Percentiles rank a stretch among this genome's conserved stretches.
Evolutionary conservation across 2,888 invertebrate genomes (phyloP).

Genomic region (Loripinus fragilis): DNA sequence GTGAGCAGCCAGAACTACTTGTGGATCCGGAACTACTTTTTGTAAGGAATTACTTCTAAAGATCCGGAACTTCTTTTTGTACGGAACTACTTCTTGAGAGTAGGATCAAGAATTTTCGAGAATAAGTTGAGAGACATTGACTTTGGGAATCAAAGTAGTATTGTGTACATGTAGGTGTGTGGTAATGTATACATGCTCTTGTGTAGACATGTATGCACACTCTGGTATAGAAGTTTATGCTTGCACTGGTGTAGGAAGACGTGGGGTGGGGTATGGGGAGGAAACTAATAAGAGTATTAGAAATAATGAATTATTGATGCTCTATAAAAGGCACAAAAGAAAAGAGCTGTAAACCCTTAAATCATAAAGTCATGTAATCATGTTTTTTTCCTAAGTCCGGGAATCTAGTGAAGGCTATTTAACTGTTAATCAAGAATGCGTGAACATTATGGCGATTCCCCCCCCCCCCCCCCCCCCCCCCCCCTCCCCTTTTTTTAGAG

Average conservation of each 20-base stretch:
- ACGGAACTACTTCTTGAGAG: not conserved
- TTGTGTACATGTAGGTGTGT: not conserved
- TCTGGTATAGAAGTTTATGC: not conserved
- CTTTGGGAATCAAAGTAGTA: constrained; percentile 14
- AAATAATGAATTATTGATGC: not conserved
- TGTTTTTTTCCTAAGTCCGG: too few species aligned
- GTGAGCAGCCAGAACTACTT: not conserved
- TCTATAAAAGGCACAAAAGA: not conserved
- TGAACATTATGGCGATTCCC: too few species aligned
- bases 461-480: too few species aligned
- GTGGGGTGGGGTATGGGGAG: not conserved
- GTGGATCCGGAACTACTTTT: not conserved
- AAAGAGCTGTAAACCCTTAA: not conserved
- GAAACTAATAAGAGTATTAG: not conserved
- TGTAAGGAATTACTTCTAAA: not conserved
- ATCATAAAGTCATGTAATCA: not conserved
- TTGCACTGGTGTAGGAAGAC: not conserved
- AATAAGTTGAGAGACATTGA: too few species aligned
- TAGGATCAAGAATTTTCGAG: not conserved
- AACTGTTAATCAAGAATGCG: too few species aligned
- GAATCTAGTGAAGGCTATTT: too few species aligned
- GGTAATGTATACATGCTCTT: not conserved
- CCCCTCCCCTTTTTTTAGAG: too few species aligned
- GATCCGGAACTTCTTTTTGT: not conserved
- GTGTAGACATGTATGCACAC: too few species aligned